phyloP scores from a whole-genome alignment of 2,113 vertebrate genomes.

The Carettochelys insculpta region DNA sequence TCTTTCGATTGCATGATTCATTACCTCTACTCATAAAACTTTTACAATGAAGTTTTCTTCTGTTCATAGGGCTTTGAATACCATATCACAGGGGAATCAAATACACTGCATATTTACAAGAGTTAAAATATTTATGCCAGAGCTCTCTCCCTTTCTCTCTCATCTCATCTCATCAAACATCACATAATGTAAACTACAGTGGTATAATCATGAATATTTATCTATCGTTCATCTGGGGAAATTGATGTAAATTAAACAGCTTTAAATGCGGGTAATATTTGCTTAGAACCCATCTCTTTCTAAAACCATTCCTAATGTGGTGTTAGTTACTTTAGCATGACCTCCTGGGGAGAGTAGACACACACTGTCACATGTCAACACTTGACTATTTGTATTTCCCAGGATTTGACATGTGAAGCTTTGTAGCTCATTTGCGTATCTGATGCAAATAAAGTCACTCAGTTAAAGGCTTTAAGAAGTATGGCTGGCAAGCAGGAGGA shows the following conservation, averaged over 20 bases:
- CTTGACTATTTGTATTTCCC: not conserved
- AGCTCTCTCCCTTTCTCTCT: conserved; percentile 16
- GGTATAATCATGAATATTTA: conserved; percentile 49
- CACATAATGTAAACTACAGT: conserved; percentile 27
- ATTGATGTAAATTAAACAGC: conserved; percentile 41
- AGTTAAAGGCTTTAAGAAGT: not conserved
- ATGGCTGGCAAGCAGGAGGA: conserved; percentile 13
- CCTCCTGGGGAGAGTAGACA: not conserved
- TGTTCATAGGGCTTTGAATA: not conserved
- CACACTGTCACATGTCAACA: not conserved
- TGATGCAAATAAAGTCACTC: not conserved
- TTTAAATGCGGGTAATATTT: conserved; percentile 14
- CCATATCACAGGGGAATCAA: conserved; percentile 5
- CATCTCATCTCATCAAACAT: conserved; percentile 27
- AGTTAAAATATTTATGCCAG: conserved; percentile 42
- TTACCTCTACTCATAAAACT: not conserved
- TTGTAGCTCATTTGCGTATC: not conserved
- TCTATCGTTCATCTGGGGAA: conserved; percentile 32
- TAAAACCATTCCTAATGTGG: not conserved
- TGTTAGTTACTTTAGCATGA: not conserved
- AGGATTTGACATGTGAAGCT: not conserved
- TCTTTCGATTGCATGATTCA: not conserved
- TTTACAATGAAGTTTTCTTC: not conserved
- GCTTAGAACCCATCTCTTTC: not conserved
- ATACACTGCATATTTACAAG: not conserved